Evolutionary conservation across 2,888 invertebrate species (phyloP).

Genomic region (Caenorhabditis macrosperma): DNA sequence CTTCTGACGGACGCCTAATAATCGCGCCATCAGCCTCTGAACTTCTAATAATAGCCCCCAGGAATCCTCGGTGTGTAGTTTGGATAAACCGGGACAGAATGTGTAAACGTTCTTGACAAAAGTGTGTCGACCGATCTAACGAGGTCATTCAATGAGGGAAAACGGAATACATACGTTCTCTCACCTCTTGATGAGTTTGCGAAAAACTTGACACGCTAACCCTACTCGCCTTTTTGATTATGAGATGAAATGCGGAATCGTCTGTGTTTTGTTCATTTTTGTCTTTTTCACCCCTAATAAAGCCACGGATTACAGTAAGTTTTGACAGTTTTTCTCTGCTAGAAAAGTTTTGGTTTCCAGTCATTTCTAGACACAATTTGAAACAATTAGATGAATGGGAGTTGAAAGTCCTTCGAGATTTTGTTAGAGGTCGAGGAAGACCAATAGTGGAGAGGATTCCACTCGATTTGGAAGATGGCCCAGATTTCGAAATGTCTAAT

Average conservation of each 20-base stretch:
- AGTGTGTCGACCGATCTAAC: constrained; percentile 56
- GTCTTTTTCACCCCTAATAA: neutral
- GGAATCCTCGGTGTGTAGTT: constrained; percentile 23
- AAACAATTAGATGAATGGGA: constrained; percentile 70
- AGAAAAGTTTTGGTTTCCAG: constrained; percentile 18
- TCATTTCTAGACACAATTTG: constrained; percentile 39
- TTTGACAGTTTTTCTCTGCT: neutral
- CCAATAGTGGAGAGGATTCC: constrained; percentile 61
- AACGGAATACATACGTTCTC: constrained; percentile 52
- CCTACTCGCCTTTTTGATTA: constrained; percentile 22
- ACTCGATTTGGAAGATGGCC: constrained; percentile 37
- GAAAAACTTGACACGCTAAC: constrained; percentile 40
- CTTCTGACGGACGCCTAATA: too few species aligned
- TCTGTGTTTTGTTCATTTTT: neutral
- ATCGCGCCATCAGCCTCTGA: too few species aligned
- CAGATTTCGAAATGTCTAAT: constrained; percentile 4
- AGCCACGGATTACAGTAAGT: constrained; percentile 48
- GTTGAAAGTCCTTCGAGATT: constrained; percentile 67
- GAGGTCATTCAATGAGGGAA: constrained; percentile 55
- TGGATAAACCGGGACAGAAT: constrained; percentile 20
- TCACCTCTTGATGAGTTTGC: constrained; percentile 55
- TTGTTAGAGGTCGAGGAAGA: constrained; percentile 67
- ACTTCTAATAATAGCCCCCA: too few species aligned
- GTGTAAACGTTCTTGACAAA: constrained; percentile 54
- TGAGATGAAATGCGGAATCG: constrained; percentile 47